phyloP scores from a whole-genome alignment of 2,797 vertebrate genomes.

The Lepus oiostolus region DNA sequence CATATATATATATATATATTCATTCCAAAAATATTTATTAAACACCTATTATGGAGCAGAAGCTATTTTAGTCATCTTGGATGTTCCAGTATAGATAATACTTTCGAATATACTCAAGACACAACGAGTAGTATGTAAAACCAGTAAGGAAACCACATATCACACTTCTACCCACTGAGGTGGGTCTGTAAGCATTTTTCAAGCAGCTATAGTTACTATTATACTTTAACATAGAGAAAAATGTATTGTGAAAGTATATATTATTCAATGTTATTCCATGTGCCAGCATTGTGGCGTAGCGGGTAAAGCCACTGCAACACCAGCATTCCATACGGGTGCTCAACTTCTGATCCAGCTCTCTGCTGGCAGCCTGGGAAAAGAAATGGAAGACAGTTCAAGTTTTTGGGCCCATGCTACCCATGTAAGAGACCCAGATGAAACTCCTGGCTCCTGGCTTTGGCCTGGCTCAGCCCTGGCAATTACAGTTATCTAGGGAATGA shows the following conservation, averaged over 20 bases:
- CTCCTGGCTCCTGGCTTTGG: too few relatives aligned
- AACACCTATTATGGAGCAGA: constrained; percentile 32
- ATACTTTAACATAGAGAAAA: constrained; percentile 40
- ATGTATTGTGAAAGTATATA: constrained; percentile 6
- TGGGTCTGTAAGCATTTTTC: constrained; percentile 18
- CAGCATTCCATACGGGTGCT: too few relatives aligned
- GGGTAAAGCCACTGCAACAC: too few relatives aligned
- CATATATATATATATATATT: not conserved
- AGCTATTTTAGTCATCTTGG: constrained; percentile 29
- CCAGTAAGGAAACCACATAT: not conserved
- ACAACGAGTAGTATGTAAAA: constrained; percentile 3
- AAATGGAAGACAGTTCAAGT: too few relatives aligned
- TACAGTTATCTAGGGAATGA: too few relatives aligned
- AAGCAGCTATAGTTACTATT: constrained; percentile 37
- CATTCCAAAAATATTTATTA: constrained; percentile 54
- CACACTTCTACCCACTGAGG: not conserved
- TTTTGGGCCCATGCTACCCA: too few relatives aligned
- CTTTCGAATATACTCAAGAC: constrained; percentile 26
- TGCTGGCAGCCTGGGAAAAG: too few relatives aligned
- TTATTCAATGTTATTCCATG: not conserved
- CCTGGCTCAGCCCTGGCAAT: too few relatives aligned
- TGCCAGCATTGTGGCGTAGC: too few relatives aligned
- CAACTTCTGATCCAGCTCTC: too few relatives aligned
- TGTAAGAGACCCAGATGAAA: too few relatives aligned
- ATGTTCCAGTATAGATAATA: constrained; percentile 7